Evolutionary conservation across 2,113 vertebrate genomes (phyloP).

Genomic region (Bufo bufo): DNA sequence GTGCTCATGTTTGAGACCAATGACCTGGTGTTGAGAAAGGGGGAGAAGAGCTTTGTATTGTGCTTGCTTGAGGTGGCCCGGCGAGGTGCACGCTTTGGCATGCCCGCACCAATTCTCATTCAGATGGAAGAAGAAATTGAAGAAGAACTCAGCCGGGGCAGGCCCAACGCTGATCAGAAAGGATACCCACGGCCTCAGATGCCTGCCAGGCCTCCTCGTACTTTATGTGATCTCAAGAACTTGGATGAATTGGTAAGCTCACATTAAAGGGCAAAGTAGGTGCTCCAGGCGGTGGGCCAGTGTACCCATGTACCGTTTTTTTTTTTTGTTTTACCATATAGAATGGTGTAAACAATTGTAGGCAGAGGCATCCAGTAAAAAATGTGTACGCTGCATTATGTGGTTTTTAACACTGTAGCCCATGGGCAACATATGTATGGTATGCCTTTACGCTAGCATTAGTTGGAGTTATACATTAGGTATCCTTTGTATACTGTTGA

Average conservation of each 20-base stretch:
- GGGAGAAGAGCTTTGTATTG: conserved; percentile 94
- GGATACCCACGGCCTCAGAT: conserved; percentile 50
- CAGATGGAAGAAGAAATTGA: conserved; percentile 98
- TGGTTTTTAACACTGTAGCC: no score
- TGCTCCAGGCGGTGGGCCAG: neutral
- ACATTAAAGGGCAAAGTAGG: neutral
- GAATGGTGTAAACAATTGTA: no score
- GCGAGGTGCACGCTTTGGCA: conserved; percentile 89
- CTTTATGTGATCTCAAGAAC: conserved; percentile 88
- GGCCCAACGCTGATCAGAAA: neutral
- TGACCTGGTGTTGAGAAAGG: conserved; percentile 91
- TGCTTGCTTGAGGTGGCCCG: conserved; percentile 94
- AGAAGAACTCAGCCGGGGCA: conserved; percentile 75
- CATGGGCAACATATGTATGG: no score
- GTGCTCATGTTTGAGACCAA: conserved; percentile 98
- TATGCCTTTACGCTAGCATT: no score
- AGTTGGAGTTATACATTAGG: no score
- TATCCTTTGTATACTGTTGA: no score
- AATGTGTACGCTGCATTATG: no score
- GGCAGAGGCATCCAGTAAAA: no score
- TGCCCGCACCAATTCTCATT: conserved; percentile 94
- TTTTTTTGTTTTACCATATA: no score
- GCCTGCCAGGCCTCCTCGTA: conserved; percentile 66
- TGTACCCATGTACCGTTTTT: no score
- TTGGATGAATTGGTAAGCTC: conserved; percentile 92